Evolutionary conservation across 2,113 vertebrate species (phyloP).

Genomic region (Nothobranchius furzeri): DNA sequence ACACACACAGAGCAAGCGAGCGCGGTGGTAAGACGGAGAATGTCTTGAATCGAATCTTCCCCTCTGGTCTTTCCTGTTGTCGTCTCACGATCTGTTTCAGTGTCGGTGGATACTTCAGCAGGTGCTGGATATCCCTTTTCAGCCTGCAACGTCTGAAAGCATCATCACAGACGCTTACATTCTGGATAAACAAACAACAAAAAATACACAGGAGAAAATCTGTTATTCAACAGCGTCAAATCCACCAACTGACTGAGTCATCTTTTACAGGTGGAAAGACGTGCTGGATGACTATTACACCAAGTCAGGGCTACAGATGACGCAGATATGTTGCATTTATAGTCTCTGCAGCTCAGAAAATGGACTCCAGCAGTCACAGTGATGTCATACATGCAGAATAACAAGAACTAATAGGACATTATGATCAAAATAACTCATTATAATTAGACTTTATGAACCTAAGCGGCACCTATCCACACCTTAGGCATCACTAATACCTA

Average conservation of each 20-base stretch:
- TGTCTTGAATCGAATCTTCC: background rate
- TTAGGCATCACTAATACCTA: constrained; percentile 15
- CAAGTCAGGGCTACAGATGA: constrained; percentile 45
- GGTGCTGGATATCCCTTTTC: constrained; percentile 14
- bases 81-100: constrained; percentile 21
- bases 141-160: constrained; percentile 9
- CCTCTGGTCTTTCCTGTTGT: constrained; percentile 40
- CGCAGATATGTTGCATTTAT: constrained; percentile 47
- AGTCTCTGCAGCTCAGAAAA: constrained; percentile 15
- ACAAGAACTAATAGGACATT: constrained; percentile 33
- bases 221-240: constrained; percentile 36
- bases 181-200: constrained; percentile 12
- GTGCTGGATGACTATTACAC: constrained; percentile 28
- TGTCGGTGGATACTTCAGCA: constrained; percentile 10
- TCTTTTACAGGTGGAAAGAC: constrained; percentile 30
- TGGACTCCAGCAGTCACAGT: constrained; percentile 18
- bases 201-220: constrained; percentile 14
- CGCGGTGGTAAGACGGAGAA: no score
- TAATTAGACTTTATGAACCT: constrained; percentile 41
- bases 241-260: constrained; percentile 51
- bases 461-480: background rate
- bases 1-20: no score
- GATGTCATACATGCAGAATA: constrained; percentile 36
- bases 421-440: constrained; percentile 15
- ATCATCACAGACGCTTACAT: constrained; percentile 26